A percentile compares a stretch with the other conserved stretches of the same genome.
phyloP scores from a whole-genome alignment of 2,113 vertebrate species.

The Ramphastos sulfuratus region DNA sequence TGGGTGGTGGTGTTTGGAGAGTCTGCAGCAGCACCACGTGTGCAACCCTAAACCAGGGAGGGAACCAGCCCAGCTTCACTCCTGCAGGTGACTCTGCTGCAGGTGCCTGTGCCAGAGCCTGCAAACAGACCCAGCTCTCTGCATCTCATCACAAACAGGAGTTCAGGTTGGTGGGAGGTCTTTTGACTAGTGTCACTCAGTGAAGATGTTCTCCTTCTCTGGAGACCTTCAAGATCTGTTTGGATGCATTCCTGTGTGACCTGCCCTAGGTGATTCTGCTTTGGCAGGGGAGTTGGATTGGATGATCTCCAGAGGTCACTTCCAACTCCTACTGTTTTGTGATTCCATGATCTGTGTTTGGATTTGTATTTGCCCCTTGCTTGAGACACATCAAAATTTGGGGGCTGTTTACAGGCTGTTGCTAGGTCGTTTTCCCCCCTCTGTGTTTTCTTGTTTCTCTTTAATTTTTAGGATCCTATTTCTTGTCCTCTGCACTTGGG shows the following conservation, averaged over 20 bases:
- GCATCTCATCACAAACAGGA: neutral
- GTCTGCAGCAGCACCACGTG: accelerated
- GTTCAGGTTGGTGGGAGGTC: neutral
- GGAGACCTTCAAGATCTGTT: too few species aligned
- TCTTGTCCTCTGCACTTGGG: neutral
- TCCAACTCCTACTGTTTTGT: too few species aligned
- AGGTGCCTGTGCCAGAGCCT: neutral
- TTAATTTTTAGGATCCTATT: neutral
- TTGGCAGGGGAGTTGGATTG: too few species aligned
- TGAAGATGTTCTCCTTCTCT: neutral
- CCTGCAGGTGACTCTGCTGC: neutral
- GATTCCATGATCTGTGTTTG: too few species aligned
- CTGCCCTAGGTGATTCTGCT: too few species aligned
- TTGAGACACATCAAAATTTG: neutral
- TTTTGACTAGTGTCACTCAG: neutral
- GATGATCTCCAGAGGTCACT: too few species aligned
- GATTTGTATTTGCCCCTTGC: neutral
- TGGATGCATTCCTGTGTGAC: too few species aligned
- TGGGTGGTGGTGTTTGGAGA: neutral
- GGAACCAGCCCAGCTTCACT: neutral
- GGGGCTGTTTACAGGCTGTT: neutral
- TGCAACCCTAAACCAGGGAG: neutral
- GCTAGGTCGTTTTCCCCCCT: neutral
- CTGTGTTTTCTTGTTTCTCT: neutral
- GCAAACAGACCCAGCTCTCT: neutral